Conservation (phyloP, 1,140 invertebrate genomes). For the Papilio machaon region DNA sequence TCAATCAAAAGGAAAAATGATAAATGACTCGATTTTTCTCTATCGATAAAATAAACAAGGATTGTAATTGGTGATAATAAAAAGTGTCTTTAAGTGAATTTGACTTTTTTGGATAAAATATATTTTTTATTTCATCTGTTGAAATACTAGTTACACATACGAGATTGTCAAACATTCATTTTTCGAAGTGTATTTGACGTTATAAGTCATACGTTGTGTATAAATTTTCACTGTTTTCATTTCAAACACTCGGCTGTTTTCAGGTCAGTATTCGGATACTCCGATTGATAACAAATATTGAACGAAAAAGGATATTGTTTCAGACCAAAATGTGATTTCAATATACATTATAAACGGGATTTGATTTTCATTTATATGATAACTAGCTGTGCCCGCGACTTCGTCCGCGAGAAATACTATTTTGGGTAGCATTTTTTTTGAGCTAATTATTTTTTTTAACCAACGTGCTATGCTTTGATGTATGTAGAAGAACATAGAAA, state of each 20-base stretch:
- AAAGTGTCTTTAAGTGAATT: too few species aligned
- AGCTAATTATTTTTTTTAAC: too few species aligned
- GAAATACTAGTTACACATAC: neutral
- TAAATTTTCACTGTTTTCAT: neutral
- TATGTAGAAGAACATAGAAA: too few species aligned
- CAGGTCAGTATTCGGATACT: neutral
- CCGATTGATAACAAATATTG: conserved; percentile 7
- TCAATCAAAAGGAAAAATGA: too few species aligned
- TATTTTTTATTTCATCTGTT: neutral
- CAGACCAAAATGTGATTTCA: conserved; percentile 3
- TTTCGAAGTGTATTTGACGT: neutral
- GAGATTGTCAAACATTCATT: neutral
- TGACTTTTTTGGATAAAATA: too few species aligned
- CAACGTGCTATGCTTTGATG: too few species aligned
- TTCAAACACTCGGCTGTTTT: neutral
- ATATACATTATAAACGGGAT: neutral
- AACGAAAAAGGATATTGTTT: neutral
- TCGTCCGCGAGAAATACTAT: too few species aligned
- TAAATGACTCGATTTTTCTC: too few species aligned
- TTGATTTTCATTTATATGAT: neutral
- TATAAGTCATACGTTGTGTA: neutral
- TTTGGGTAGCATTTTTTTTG: too few species aligned
- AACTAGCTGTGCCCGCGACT: too few species aligned
- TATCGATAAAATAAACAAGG: neutral
- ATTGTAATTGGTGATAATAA: neutral